phyloP scores from a whole-genome alignment of 2,797 vertebrate genomes.

The Parambassis ranga region DNA sequence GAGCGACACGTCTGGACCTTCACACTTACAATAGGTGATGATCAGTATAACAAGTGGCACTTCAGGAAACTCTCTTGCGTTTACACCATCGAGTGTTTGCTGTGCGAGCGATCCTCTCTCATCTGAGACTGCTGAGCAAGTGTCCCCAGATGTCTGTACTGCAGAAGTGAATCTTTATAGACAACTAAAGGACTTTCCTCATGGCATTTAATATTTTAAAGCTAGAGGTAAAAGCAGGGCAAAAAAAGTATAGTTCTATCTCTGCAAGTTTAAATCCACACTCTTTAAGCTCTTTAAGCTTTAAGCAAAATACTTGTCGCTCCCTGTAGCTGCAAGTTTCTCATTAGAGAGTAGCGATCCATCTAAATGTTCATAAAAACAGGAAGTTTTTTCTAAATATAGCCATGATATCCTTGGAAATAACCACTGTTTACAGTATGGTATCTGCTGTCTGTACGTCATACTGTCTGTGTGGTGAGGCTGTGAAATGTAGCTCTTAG shows the following conservation, averaged over 20 bases:
- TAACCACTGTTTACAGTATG: too few relatives aligned
- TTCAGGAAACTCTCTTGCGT: slow-evolving; percentile 41
- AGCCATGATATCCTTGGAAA: too few relatives aligned
- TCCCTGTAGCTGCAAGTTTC: background rate
- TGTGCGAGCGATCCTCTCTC: slow-evolving; percentile 32
- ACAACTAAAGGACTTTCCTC: slow-evolving; percentile 14
- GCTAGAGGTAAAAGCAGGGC: background rate
- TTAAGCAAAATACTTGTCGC: background rate
- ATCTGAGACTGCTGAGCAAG: slow-evolving; percentile 25
- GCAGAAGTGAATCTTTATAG: slow-evolving; percentile 34
- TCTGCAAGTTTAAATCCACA: slow-evolving; percentile 19
- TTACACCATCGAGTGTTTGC: slow-evolving; percentile 16
- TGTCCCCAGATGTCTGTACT: slow-evolving; percentile 43
- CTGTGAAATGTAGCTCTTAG: too few relatives aligned
- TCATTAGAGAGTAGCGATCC: background rate
- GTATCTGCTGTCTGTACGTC: too few relatives aligned
- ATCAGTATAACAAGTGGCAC: slow-evolving; percentile 35
- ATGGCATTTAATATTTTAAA: slow-evolving; percentile 1
- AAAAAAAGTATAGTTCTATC: slow-evolving; percentile 3
- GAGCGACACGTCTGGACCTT: slow-evolving; percentile 57
- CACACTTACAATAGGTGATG: slow-evolving; percentile 61
- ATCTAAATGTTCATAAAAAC: background rate
- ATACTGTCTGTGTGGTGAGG: too few relatives aligned
- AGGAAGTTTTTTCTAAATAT: too few relatives aligned
- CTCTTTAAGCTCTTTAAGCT: slow-evolving; percentile 5